These are phyloP conservation scores for Chrysolina haemoptera DNA, from an alignment of 2,888 invertebrate species.

Conservation along the genomic window DNA sequence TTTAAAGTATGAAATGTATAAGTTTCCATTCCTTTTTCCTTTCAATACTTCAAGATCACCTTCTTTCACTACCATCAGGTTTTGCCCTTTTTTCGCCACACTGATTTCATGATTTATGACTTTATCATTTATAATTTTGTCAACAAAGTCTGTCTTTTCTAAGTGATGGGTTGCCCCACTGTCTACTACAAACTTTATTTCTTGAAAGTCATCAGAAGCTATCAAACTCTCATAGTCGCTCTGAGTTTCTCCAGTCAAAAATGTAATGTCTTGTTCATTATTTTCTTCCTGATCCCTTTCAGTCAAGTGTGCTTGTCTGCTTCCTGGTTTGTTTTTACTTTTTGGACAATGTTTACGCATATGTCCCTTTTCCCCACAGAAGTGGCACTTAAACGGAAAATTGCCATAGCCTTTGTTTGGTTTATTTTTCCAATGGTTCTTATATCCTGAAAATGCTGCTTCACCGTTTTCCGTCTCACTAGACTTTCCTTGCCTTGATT, in stretches of 20 bases:
- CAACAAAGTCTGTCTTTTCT: constrained; percentile 33
- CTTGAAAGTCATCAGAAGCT: background rate
- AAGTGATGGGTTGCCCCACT: constrained; percentile 53
- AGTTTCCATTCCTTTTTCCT: constrained; percentile 26
- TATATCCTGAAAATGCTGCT: constrained; percentile 11
- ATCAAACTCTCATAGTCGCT: background rate
- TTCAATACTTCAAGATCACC: constrained; percentile 29
- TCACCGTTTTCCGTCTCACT: background rate
- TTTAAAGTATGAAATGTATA: constrained; percentile 22
- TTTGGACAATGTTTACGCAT: constrained; percentile 38
- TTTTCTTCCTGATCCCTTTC: constrained; percentile 4
- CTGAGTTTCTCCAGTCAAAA: constrained; percentile 29
- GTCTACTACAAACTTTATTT: constrained; percentile 51
- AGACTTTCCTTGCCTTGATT: constrained; percentile 26
- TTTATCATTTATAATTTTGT: constrained; percentile 38
- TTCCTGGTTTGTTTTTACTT: constrained; percentile 10
- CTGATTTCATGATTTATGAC: constrained; percentile 45
- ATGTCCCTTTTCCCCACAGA: constrained; percentile 44
- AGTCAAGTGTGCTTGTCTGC: constrained; percentile 23
- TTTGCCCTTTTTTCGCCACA: constrained; percentile 51
- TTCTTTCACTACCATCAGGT: constrained; percentile 45
- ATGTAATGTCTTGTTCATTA: constrained; percentile 12
- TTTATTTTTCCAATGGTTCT: constrained; percentile 25
- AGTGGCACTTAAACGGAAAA: constrained; percentile 40
- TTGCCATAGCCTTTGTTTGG: constrained; percentile 14